Percentiles rank a stretch among this genome's conserved stretches.
Evolutionary conservation across 1,140 invertebrate species (phyloP).

Genomic region (Linepithema humile): DNA sequence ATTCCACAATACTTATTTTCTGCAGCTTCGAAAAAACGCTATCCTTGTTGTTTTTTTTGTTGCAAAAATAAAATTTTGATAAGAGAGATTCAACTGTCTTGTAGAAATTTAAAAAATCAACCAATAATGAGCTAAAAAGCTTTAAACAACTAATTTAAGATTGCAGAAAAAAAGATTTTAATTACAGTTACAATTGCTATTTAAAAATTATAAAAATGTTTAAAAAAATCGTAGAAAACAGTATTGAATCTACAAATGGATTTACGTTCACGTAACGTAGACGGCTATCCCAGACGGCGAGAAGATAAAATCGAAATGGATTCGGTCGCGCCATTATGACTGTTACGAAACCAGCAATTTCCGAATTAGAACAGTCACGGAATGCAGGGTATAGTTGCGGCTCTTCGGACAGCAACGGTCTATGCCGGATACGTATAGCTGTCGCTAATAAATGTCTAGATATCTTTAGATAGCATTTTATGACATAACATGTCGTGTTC

Average conservation of each 20-base stretch:
- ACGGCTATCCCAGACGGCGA: too few species aligned
- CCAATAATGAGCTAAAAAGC: not conserved
- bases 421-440: not conserved
- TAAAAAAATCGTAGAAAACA: too few species aligned
- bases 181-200: not conserved
- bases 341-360: conserved; percentile 80
- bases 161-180: not conserved
- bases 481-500: conserved; percentile 12
- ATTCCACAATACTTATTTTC: conserved; percentile 42
- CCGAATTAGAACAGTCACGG: conserved; percentile 79
- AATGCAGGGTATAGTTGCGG: conserved; percentile 66
- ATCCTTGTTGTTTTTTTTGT: not conserved
- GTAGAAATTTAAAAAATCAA: not conserved
- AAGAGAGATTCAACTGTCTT: not conserved
- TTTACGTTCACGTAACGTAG: not conserved
- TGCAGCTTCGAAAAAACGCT: not conserved
- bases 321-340: conserved; percentile 68
- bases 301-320: conserved; percentile 66
- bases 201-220: not conserved
- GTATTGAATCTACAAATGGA: too few species aligned
- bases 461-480: not conserved
- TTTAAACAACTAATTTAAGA: not conserved
- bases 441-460: not conserved
- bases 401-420: not conserved
- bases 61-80: not conserved